A percentile compares a stretch with the other conserved stretches of the same genome.
Evolutionary conservation across 2,113 vertebrate species (phyloP).

Genomic region (Butorides virescens): DNA sequence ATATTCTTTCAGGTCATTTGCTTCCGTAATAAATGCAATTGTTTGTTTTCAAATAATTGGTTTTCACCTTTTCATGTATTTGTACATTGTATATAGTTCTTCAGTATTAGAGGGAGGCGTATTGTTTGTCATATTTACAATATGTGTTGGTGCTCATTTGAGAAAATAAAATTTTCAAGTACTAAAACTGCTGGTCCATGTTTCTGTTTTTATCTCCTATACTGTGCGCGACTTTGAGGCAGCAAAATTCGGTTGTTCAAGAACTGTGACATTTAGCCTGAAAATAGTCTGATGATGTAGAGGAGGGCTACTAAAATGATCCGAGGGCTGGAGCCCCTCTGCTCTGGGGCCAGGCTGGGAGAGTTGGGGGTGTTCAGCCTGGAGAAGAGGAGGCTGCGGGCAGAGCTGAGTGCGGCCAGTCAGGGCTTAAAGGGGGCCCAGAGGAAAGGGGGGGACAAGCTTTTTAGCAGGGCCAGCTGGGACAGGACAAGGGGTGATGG

Average conservation of each 20-base stretch:
- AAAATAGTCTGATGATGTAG: neutral
- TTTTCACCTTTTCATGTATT: constrained; percentile 69
- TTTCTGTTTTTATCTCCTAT: neutral
- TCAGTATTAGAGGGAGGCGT: constrained; percentile 79
- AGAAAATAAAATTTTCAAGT: constrained; percentile 87
- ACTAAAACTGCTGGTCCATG: neutral
- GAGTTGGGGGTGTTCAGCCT: no score
- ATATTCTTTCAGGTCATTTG: constrained; percentile 75
- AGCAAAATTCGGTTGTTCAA: neutral
- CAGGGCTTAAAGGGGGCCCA: no score
- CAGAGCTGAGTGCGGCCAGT: no score
- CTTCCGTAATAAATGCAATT: constrained; percentile 75
- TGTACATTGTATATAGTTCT: constrained; percentile 79
- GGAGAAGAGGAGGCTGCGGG: no score
- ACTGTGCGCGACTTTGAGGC: neutral
- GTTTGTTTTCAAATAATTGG: constrained; percentile 68
- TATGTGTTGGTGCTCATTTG: constrained; percentile 87
- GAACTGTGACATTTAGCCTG: neutral
- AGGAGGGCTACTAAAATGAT: no score
- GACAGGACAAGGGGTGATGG: no score
- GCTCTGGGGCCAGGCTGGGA: no score
- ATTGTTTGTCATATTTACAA: constrained; percentile 80
- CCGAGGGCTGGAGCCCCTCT: no score
- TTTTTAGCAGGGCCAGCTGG: no score
- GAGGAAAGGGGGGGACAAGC: no score